These are phyloP conservation scores for Gymnoscelis rufifasciata DNA, from an alignment of 2,888 invertebrate genomes.

Conservation along the genomic window DNA sequence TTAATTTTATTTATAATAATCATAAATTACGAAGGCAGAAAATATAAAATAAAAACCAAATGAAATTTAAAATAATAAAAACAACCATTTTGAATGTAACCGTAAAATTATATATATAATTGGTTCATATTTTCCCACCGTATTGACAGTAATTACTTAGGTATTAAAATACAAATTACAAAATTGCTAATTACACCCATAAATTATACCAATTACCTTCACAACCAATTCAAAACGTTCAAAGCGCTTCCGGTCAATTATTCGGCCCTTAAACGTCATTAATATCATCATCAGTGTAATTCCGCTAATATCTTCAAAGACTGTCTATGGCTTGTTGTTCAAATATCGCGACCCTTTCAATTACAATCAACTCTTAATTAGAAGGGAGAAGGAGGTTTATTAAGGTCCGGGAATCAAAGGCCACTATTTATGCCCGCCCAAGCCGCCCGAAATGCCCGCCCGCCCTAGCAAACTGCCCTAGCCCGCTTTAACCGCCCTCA, in stretches of 20 bases:
- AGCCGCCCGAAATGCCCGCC: conserved; percentile 19
- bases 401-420: conserved; percentile 44
- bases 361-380: conserved; percentile 57
- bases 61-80: no score
- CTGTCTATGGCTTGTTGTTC: conserved; percentile 49
- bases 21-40: no score
- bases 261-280: not conserved
- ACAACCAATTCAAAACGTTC: conserved; percentile 3
- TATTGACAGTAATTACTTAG: no score
- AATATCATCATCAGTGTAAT: conserved; percentile 11
- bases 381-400: conserved; percentile 47
- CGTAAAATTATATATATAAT: no score
- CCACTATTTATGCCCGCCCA: conserved; percentile 35
- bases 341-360: conserved; percentile 58
- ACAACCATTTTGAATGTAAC: no score
- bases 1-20: no score
- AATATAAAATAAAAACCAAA: no score
- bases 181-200: conserved; percentile 1
- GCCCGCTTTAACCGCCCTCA: no score
- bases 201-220: conserved; percentile 1
- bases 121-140: no score
- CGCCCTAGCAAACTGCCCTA: not conserved
- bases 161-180: no score
- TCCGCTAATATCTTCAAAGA: conserved; percentile 24
- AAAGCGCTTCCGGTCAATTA: no score